Percentiles rank a stretch among this genome's conserved stretches.
Conservation (phyloP, 2,888 invertebrate species). For the Sarcophaga carnaria region DNA sequence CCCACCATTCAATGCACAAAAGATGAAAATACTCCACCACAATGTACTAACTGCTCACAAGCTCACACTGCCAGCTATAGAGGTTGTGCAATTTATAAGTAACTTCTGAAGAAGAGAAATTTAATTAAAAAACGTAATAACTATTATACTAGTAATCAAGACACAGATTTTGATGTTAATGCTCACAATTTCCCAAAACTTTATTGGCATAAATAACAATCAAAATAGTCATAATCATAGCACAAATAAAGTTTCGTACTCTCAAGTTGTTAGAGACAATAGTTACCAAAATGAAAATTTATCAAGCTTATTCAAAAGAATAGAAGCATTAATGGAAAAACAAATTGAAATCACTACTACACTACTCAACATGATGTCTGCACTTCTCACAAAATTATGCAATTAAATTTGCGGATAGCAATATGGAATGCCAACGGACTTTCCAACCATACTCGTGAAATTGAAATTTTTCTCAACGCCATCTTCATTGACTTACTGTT, state of each 20-base stretch:
- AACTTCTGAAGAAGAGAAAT: constrained; percentile 26
- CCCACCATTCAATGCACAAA: constrained; percentile 4
- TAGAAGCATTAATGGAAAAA: constrained; percentile 17
- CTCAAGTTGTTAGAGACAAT: constrained; percentile 23
- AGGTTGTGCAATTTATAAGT: constrained; percentile 13
- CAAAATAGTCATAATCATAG: background rate
- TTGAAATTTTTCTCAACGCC: background rate
- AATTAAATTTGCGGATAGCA: no score
- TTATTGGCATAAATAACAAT: constrained; percentile 2
- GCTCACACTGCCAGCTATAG: background rate
- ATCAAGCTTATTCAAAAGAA: constrained; percentile 18
- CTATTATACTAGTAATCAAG: background rate
- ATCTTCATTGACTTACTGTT: background rate
- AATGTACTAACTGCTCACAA: background rate
- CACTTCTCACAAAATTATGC: background rate
- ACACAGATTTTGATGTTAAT: constrained; percentile 5
- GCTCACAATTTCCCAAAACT: constrained; percentile 17
- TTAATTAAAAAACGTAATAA: constrained; percentile 3
- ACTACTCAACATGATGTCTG: background rate
- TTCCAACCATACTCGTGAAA: constrained; percentile 40
- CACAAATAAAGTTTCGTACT: constrained; percentile 16
- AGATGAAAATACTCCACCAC: background rate
- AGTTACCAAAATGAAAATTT: background rate
- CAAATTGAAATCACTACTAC: background rate
- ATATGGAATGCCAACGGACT: background rate